phyloP scores from a whole-genome alignment of 1,140 invertebrate genomes.

The Drosophila bifasciata region DNA sequence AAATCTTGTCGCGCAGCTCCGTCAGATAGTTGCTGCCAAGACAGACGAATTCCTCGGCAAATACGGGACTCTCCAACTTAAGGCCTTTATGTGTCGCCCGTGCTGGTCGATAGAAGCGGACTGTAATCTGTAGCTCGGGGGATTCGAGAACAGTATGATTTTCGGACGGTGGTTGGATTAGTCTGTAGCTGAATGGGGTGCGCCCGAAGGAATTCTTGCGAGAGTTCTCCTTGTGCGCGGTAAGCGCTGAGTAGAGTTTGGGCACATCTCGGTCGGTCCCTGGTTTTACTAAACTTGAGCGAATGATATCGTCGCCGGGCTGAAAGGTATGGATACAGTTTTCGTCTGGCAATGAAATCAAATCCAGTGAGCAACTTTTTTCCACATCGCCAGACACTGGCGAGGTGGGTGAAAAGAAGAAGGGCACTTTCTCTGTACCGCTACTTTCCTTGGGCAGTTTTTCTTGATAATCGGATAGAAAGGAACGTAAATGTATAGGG shows the following conservation, averaged over 20 bases:
- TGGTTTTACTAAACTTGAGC: conserved; percentile 12
- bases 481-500: conserved; percentile 39
- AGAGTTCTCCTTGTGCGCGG: conserved; percentile 39
- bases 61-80: conserved; percentile 83
- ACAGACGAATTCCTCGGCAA: conserved; percentile 86
- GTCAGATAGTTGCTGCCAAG: conserved; percentile 87
- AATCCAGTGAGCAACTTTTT: conserved; percentile 47
- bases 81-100: conserved; percentile 57
- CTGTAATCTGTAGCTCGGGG: conserved; percentile 77
- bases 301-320: conserved; percentile 40
- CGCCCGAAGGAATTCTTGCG: conserved; percentile 43
- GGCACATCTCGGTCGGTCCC: conserved; percentile 34
- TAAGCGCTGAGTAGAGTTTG: conserved; percentile 33
- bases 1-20: conserved; percentile 88
- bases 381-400: conserved; percentile 26
- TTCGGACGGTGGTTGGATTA: conserved; percentile 3
- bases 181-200: conserved; percentile 48
- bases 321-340: conserved; percentile 32
- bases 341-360: conserved; percentile 49
- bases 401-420: conserved; percentile 25
- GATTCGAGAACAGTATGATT: conserved; percentile 12
- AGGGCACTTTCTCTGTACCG: conserved; percentile 13
- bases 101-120: conserved; percentile 84
- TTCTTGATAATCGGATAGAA: conserved; percentile 39
- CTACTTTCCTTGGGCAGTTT: conserved; percentile 7